Percentiles rank a stretch among this genome's conserved stretches.
Evolutionary conservation across 2,888 invertebrate species (phyloP).

Genomic region (Campoletis raptor): DNA sequence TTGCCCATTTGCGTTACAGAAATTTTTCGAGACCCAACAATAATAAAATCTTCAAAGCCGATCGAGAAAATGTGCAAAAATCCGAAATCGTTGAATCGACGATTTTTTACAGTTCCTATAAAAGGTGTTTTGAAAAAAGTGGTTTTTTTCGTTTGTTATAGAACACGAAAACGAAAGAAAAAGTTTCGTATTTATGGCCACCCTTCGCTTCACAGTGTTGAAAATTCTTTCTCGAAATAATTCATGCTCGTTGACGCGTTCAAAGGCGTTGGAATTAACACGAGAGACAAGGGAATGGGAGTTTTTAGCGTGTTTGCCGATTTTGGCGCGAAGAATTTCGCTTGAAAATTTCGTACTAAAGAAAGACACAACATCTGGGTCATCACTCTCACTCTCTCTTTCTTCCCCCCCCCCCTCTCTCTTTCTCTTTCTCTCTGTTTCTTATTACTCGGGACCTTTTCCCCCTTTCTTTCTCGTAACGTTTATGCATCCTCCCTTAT

Average conservation of each 20-base stretch:
- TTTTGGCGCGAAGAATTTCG: conserved; percentile 38
- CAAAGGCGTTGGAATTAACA: neutral
- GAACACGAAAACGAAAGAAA: neutral
- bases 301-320: conserved; percentile 58
- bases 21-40: neutral
- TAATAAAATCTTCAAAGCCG: neutral
- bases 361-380: conserved; percentile 72
- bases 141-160: too few species aligned
- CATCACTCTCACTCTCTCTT: conserved; percentile 71
- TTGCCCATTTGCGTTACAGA: too few species aligned
- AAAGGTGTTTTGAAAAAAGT: neutral
- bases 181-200: neutral
- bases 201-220: neutral
- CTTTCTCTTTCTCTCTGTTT: conserved; percentile 65
- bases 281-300: neutral
- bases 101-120: neutral
- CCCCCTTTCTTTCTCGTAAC: conserved; percentile 15
- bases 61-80: neutral
- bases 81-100: neutral
- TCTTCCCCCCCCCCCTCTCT: conserved; percentile 65
- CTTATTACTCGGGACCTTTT: conserved; percentile 49
- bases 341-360: conserved; percentile 16
- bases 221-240: conserved; percentile 6
- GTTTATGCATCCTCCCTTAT: neutral
- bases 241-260: neutral